These are phyloP conservation scores for Drosophila mimetica DNA, from an alignment of 2,888 invertebrate genomes.

Conservation along the genomic window DNA sequence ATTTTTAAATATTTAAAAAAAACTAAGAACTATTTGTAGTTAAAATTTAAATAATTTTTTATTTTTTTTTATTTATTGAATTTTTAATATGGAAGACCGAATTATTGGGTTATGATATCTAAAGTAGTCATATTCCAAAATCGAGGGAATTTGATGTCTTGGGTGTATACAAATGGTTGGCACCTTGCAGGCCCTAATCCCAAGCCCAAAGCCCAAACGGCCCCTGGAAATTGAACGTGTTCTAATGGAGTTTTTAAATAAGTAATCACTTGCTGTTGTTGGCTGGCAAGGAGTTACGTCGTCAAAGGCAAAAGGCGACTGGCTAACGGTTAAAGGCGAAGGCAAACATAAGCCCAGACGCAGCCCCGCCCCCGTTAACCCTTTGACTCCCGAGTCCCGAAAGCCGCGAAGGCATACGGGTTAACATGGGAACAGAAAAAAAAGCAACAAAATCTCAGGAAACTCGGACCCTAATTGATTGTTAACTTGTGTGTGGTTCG, in stretches of 20 bases:
- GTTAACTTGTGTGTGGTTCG: constrained; percentile 42
- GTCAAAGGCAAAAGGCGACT: constrained; percentile 19
- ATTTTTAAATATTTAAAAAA: too few relatives aligned
- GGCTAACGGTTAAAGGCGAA: constrained; percentile 19
- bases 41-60: too few relatives aligned
- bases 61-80: too few relatives aligned
- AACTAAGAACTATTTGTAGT: too few relatives aligned
- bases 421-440: not conserved
- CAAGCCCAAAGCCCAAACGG: not conserved
- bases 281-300: constrained; percentile 8
- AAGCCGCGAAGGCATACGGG: not conserved
- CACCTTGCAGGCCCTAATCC: constrained; percentile 26
- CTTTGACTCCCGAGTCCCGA: not conserved
- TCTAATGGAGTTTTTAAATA: constrained; percentile 73
- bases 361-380: constrained; percentile 6
- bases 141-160: too few relatives aligned
- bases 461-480: constrained; percentile 51
- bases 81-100: too few relatives aligned
- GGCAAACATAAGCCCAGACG: constrained; percentile 13
- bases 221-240: constrained; percentile 34
- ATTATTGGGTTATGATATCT: too few relatives aligned
- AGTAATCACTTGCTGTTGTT: constrained; percentile 58
- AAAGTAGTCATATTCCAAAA: too few relatives aligned
- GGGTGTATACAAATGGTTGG: not conserved
- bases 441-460: constrained; percentile 1